Percentiles rank a stretch among this genome's conserved stretches.
Evolutionary conservation across 2,113 vertebrate genomes (phyloP).

Genomic region (Felis catus): F.catus_Fca126_mat1.0 CM031411.1:11056501-11057000

Average conservation of each 20-base stretch:
- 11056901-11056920: neutral
- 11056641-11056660: neutral
- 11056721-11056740: slow-evolving; percentile 12
- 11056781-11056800: neutral
- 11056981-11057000: neutral
- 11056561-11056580: neutral
- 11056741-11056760: neutral
- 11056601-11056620: neutral
- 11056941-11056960: neutral
- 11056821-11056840: neutral
- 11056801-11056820: neutral
- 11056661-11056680: neutral
- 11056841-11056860: neutral
- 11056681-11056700: slow-evolving; percentile 41
- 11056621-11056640: neutral
- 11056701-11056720: neutral
- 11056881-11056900: neutral
- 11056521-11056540: slow-evolving; percentile 16
- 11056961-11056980: neutral
- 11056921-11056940: slow-evolving; percentile 48
- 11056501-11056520: slow-evolving; percentile 11
- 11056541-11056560: neutral
- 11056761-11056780: neutral
- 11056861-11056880: neutral
- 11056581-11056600: slow-evolving; percentile 19